Percentiles rank a stretch among this genome's conserved stretches.
Evolutionary conservation across 2,888 invertebrate genomes (phyloP).

Genomic region (Macropis europaea): DNA sequence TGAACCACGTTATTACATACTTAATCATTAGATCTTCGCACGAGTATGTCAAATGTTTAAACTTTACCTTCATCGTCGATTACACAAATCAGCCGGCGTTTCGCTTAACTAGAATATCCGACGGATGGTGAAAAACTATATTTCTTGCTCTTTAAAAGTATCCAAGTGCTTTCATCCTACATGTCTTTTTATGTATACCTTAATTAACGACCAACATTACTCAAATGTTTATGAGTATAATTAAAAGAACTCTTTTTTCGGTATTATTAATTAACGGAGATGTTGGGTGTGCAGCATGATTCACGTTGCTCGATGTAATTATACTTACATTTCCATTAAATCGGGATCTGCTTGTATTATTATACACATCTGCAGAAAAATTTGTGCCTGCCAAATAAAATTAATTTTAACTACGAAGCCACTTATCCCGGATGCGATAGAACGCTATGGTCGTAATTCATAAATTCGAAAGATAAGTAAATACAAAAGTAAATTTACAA

Average conservation of each 20-base stretch:
- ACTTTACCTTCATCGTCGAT: neutral
- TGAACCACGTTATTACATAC: too few species aligned
- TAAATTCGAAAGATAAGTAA: too few species aligned
- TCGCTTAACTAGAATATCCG: constrained; percentile 3
- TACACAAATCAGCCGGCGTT: neutral
- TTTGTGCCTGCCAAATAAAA: too few species aligned
- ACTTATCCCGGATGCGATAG: too few species aligned
- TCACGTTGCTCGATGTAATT: neutral
- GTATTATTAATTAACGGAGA: constrained; percentile 24
- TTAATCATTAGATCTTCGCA: too few species aligned
- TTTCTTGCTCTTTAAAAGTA: too few species aligned
- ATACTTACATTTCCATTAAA: neutral
- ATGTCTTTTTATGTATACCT: neutral
- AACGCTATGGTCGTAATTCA: too few species aligned
- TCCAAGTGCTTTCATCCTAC: too few species aligned
- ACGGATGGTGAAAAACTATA: neutral
- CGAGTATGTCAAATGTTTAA: neutral
- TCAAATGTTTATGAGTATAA: constrained; percentile 13
- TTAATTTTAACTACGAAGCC: too few species aligned
- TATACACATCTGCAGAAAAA: too few species aligned
- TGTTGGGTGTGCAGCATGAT: neutral
- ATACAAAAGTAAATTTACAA: too few species aligned
- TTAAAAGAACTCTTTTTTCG: constrained; percentile 14
- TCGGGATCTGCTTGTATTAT: neutral
- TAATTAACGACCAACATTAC: constrained; percentile 18